Conservation (phyloP, 2,888 invertebrate genomes). For the Lydus trimaculatus region DNA sequence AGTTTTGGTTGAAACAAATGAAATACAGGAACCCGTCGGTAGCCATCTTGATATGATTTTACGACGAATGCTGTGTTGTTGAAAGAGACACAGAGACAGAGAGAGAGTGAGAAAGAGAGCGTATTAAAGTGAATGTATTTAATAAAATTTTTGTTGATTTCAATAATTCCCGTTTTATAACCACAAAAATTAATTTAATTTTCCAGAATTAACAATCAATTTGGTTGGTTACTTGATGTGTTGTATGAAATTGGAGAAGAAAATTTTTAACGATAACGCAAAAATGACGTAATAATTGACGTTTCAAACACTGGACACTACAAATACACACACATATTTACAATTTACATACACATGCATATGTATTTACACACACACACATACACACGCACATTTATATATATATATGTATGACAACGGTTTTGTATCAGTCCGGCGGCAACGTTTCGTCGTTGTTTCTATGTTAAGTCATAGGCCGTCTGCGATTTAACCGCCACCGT, state of each 20-base stretch:
- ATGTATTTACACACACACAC: no score
- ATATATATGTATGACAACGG: constrained; percentile 11
- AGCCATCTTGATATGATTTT: constrained; percentile 59
- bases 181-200: no score
- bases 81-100: no score
- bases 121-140: no score
- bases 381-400: background rate
- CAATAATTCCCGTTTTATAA: no score
- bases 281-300: constrained; percentile 18
- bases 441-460: constrained; percentile 14
- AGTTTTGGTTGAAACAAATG: background rate
- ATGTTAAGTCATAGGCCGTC: constrained; percentile 19
- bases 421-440: constrained; percentile 34
- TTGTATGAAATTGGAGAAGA: no score
- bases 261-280: constrained; percentile 23
- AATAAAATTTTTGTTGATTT: no score
- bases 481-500: constrained; percentile 21
- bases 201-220: no score
- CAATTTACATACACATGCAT: background rate
- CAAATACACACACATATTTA: constrained; percentile 1
- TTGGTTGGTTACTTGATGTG: no score
- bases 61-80: background rate
- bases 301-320: constrained; percentile 7
- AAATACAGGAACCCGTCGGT: constrained; percentile 55
- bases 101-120: no score